Conservation (phyloP, 2,113 vertebrate species). For the Semicossyphus pulcher region DNA sequence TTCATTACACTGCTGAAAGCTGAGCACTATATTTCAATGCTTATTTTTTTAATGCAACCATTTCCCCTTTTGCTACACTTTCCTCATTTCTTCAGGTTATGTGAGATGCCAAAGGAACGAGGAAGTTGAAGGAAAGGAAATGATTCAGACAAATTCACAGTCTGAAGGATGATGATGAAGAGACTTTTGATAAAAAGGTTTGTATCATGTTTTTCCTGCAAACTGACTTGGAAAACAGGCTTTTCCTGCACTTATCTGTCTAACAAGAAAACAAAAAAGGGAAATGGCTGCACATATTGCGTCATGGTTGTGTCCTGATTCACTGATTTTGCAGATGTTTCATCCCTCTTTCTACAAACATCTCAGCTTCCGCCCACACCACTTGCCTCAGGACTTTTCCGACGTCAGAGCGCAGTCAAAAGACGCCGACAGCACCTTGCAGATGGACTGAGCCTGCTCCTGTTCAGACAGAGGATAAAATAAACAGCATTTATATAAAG, state of each 20-base stretch:
- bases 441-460: slow-evolving; percentile 98
- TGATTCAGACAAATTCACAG: slow-evolving; percentile 31
- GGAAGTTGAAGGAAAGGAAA: slow-evolving; percentile 2
- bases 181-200: neutral
- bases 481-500: neutral
- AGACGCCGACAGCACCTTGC: slow-evolving; percentile 93
- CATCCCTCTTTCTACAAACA: neutral
- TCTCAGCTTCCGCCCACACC: neutral
- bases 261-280: neutral
- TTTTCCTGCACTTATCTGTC: neutral
- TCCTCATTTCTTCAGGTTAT: neutral
- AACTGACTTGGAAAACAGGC: neutral
- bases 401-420: slow-evolving; percentile 92
- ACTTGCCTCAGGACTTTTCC: slow-evolving; percentile 87
- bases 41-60: slow-evolving; percentile 8
- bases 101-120: slow-evolving; percentile 1
- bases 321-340: slow-evolving; percentile 8
- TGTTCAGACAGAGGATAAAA: slow-evolving; percentile 52
- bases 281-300: slow-evolving; percentile 13
- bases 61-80: slow-evolving; percentile 8
- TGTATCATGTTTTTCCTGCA: neutral
- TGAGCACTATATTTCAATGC: neutral
- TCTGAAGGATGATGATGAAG: neutral
- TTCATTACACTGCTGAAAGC: neutral
- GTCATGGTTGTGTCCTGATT: neutral